Base-by-base conservation (phyloP, 2,797 vertebrate species). In the Darevskia nairensis region DNA sequence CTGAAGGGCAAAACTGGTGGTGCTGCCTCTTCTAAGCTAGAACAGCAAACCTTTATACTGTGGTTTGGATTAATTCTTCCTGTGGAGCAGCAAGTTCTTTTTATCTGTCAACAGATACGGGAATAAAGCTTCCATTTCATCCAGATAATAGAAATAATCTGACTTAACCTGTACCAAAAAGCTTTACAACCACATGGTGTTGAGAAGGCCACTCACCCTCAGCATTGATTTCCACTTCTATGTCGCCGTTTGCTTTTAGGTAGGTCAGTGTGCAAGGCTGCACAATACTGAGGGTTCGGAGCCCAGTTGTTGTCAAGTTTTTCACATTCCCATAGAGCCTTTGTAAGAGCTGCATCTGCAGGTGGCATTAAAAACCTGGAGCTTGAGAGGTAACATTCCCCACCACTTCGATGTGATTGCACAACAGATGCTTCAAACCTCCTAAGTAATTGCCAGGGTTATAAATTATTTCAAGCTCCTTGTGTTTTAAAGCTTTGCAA, bases 351-450 rank as follows among this genome's bases (percentile, higher is more conserved):
- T 6, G 23, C 19, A 46, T 84, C 75, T 79, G 19, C 4, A 6
- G 35, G 19, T 55, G 7, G 39, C 68, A 32, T 50, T 72, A 44
- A 50, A 84, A 84, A 79, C 55, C 71, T 81, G n/a, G 32, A 75
- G 41, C 46, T 39, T 19, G 27, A 61, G 35, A n/a, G 15, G 59
- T 64, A 64, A 81, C 71, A 27, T 66, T 32, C 21, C 46, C 69
- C 23, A 75, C 71, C 44, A 75, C 55, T 46, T 80, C 39, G 1
- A n/a, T n/a, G 32, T 25, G 59, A 89, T 61, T 81, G 50, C 19
- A 6, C 55, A 85, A 50, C 76, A 80, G 83, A 85, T 89, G 82
- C 78, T 84, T 74, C 68, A 85, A 81, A 39, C 6, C 83, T 29
- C 59, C 21, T 72, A 44, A 85, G 59, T 55, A 85, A 35, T 85